A percentile compares a stretch with the other conserved stretches of the same genome.
Conservation (phyloP, 2,113 vertebrate species). For the Mesembrinibis cayennensis region DNA sequence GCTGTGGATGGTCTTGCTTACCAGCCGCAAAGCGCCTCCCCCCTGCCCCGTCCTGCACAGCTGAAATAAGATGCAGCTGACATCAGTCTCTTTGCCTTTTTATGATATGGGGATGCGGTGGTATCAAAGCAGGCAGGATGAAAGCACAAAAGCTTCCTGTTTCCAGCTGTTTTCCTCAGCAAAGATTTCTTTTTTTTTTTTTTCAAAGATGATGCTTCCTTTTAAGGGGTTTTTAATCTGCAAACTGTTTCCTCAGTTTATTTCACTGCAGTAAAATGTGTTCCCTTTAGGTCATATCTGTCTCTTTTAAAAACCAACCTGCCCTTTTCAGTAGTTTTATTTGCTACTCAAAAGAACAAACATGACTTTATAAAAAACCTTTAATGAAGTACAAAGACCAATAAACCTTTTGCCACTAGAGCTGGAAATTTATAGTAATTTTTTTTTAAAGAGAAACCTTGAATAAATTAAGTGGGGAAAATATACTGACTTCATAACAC, state of each 20-base stretch:
- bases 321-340: slow-evolving; percentile 61
- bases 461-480: neutral
- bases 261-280: slow-evolving; percentile 69
- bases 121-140: slow-evolving; percentile 73
- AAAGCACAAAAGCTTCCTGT: slow-evolving; percentile 74
- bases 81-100: slow-evolving; percentile 60
- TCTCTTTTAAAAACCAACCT: slow-evolving; percentile 67
- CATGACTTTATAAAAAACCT: slow-evolving; percentile 57
- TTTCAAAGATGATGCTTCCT: slow-evolving; percentile 68
- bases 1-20: neutral
- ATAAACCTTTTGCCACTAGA: slow-evolving; percentile 62
- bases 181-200: neutral
- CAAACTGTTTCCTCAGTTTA: slow-evolving; percentile 71
- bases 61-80: slow-evolving; percentile 52
- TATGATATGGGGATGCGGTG: slow-evolving; percentile 36
- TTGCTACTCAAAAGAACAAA: slow-evolving; percentile 69
- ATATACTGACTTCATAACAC: neutral
- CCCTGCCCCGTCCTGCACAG: neutral
- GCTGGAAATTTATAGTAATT: slow-evolving; percentile 19
- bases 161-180: slow-evolving; percentile 76
- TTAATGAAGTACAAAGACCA: slow-evolving; percentile 61
- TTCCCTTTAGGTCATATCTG: slow-evolving; percentile 72
- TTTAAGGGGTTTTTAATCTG: slow-evolving; percentile 74
- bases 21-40: neutral
- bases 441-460: neutral